phyloP scores from a whole-genome alignment of 1,140 invertebrate genomes.

The Drosophila pectinifera region DNA sequence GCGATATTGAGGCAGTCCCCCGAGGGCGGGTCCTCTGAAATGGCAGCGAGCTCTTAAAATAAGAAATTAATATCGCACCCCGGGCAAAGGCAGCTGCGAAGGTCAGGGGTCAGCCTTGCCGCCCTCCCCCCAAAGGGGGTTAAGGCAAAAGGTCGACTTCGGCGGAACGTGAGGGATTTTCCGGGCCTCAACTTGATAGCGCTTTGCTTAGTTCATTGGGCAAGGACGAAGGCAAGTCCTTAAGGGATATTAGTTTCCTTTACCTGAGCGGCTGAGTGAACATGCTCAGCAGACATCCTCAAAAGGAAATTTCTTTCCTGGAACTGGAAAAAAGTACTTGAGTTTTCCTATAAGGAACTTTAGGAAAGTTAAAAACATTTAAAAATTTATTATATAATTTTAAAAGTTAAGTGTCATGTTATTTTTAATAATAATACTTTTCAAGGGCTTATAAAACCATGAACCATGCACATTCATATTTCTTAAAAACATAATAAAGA shows the following conservation, averaged over 20 bases:
- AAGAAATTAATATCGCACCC: slow-evolving; percentile 63
- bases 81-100: slow-evolving; percentile 12
- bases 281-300: background rate
- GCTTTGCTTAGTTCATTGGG: slow-evolving; percentile 29
- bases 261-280: too few species aligned
- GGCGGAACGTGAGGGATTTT: slow-evolving; percentile 22
- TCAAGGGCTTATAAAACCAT: too few species aligned
- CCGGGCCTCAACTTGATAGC: slow-evolving; percentile 13
- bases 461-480: background rate
- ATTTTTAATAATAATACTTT: too few species aligned
- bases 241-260: slow-evolving; percentile 8
- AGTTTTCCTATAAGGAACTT: background rate
- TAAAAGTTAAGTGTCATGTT: too few species aligned
- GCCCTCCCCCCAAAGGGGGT: background rate
- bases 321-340: slow-evolving; percentile 2
- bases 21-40: slow-evolving; percentile 1
- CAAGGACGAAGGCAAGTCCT: slow-evolving; percentile 5
- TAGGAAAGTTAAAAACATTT: background rate
- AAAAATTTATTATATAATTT: too few species aligned
- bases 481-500: background rate
- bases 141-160: background rate
- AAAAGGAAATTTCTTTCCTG: slow-evolving; percentile 5
- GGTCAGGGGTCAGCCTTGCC: slow-evolving; percentile 25
- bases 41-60: slow-evolving; percentile 50
- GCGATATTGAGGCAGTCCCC: slow-evolving; percentile 5